These are phyloP conservation scores for Setophaga kirtlandii DNA, from an alignment of 2,113 vertebrate genomes.

Conservation along the genomic window DNA sequence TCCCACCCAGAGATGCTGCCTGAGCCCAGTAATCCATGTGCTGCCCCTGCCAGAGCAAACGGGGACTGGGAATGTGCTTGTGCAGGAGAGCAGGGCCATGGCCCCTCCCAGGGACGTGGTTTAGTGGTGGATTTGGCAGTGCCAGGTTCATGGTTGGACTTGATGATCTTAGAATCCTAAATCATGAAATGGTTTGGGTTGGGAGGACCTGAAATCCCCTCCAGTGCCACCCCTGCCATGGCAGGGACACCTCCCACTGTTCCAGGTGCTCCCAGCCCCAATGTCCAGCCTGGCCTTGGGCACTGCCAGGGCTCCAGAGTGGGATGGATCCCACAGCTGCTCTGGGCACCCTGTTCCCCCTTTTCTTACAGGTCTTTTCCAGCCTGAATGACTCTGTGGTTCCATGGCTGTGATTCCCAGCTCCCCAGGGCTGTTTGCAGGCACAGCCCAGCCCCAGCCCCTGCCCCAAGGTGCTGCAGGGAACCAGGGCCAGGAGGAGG, in stretches of 20 bases:
- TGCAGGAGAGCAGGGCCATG: background rate
- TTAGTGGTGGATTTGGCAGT: background rate
- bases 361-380: background rate
- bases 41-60: background rate
- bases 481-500: background rate
- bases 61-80: fast-evolving
- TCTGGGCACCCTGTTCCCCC: background rate
- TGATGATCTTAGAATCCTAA: background rate
- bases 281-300: background rate
- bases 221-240: background rate
- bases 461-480: background rate
- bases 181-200: background rate
- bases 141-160: background rate
- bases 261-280: background rate
- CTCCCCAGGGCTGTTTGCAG: background rate
- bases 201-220: background rate
- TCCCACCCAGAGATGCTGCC: background rate
- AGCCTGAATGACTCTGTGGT: background rate
- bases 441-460: background rate
- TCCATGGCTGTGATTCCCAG: background rate
- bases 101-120: background rate
- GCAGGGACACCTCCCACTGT: background rate
- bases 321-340: background rate
- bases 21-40: background rate
- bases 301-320: background rate